phyloP scores from a whole-genome alignment of 2,113 vertebrate genomes.

The Oncorhynchus nerka region DNA sequence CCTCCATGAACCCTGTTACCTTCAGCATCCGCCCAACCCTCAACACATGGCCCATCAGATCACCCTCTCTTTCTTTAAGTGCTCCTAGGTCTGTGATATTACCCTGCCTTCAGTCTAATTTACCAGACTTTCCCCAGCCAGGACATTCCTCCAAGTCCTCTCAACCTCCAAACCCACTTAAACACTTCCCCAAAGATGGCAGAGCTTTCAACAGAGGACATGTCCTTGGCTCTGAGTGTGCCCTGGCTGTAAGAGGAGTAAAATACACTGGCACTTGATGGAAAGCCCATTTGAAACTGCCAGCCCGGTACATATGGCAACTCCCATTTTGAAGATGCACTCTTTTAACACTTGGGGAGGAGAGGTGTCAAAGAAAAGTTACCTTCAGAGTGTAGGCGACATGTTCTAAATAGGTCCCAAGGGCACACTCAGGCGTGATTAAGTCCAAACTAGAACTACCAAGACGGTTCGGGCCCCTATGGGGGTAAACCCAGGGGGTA shows the following conservation, averaged over 20 bases:
- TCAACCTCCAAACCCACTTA: slow-evolving; percentile 39
- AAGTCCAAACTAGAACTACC: slow-evolving; percentile 47
- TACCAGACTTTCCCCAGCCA: slow-evolving; percentile 33
- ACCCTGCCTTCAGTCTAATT: slow-evolving; percentile 51
- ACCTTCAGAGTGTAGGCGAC: slow-evolving; percentile 45
- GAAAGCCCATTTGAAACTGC: slow-evolving; percentile 66
- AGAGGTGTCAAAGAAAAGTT: slow-evolving; percentile 58
- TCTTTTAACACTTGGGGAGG: slow-evolving; percentile 72
- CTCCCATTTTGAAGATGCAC: slow-evolving; percentile 62
- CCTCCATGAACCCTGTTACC: slow-evolving; percentile 8
- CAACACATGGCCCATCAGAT: background rate
- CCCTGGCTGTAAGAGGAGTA: slow-evolving; percentile 52
- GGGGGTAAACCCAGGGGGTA: background rate
- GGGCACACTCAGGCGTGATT: slow-evolving; percentile 55
- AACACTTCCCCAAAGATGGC: slow-evolving; percentile 42
- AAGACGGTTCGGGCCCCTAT: background rate
- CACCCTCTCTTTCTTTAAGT: slow-evolving; percentile 16
- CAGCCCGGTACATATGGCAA: slow-evolving; percentile 41
- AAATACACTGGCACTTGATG: slow-evolving; percentile 51
- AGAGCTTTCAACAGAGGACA: slow-evolving; percentile 56
- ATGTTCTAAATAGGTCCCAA: slow-evolving; percentile 63
- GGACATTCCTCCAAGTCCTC: slow-evolving; percentile 47
- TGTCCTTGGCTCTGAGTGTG: slow-evolving; percentile 47
- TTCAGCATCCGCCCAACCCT: background rate
- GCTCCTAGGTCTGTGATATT: slow-evolving; percentile 32